Evolutionary conservation across 2,797 vertebrate genomes (phyloP), one percentile per base, ranked within the genome.

Genomic region (Ficedula albicollis): DNA sequence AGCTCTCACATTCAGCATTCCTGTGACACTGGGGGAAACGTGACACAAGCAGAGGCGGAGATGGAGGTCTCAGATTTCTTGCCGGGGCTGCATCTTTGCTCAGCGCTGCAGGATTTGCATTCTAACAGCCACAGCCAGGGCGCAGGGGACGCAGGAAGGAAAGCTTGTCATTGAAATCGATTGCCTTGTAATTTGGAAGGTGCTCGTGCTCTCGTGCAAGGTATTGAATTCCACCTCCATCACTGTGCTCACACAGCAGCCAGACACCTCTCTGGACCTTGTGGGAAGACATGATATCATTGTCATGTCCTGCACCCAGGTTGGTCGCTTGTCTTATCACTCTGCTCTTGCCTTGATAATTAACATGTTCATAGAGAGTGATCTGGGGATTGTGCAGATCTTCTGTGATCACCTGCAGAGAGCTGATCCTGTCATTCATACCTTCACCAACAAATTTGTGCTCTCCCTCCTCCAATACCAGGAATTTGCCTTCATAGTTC

Each of bases 111-210:
- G 26, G 19, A 22, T 38, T 4, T 36, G n/a, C n/a, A 15, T 26
- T 29, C 64, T 67, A 36, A 29, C 18, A 21, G n/a, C 11, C 44
- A 8, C 2, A 13, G 20, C 93, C 91, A 0, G 95, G 81, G 8
- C 16, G 66, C 34, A 96, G 95, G n/a, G 91, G 95, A 9, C 51
- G 81, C 49, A 96, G 78, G 43, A 82, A 95, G 1, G 85, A 93
- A 14, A 95, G 78, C 29, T 64, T 80, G 69, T 94, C 43, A 3
- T 90, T 82, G 25, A 95, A 82, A 11, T 2, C 1, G 2, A 96
- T 79, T 1, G 26, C 14, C 0, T 0, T 1, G 30, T 92, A 93
- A 44, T 39, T 1, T 1, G 87, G 82, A 19, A 95, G 6, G 2
- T 81, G 5, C 20, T 96, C 75, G 0, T 22, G 3, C 5, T 76